A percentile compares a stretch with the other conserved stretches of the same genome.
Conservation (phyloP, 2,113 vertebrate genomes). For the Megalops atlanticus region DNA sequence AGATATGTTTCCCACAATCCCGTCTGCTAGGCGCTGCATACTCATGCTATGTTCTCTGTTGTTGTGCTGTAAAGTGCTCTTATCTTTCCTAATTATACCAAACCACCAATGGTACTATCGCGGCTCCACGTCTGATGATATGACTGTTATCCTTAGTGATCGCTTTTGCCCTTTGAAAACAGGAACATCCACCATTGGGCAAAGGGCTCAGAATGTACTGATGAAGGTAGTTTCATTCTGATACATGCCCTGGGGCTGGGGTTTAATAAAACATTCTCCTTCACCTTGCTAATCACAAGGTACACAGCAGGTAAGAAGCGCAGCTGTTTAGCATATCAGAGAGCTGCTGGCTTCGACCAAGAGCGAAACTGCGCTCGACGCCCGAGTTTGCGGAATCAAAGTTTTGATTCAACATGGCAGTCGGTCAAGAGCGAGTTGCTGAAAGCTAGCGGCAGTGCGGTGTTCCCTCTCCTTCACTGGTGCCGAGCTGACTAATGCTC, state of each 20-base stretch:
- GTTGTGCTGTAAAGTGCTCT: background rate
- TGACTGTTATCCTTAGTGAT: background rate
- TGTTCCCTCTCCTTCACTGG: background rate
- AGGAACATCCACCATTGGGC: background rate
- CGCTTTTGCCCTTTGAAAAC: background rate
- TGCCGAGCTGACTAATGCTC: background rate
- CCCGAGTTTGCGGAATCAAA: background rate
- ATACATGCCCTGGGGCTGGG: background rate
- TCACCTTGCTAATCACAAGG: background rate
- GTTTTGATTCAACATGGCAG: background rate
- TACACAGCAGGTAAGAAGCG: background rate
- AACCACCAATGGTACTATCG: background rate
- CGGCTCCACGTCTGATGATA: background rate
- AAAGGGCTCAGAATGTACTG: background rate
- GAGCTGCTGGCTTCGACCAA: background rate
- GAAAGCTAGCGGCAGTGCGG: background rate
- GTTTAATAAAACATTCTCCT: background rate
- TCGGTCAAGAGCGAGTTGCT: background rate
- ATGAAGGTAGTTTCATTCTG: background rate
- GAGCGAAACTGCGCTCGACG: background rate
- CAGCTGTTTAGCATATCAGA: background rate
- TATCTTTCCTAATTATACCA: background rate
- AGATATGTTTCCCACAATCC: background rate
- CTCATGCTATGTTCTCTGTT: background rate
- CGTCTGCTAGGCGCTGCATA: background rate